Evolutionary conservation across 2,797 vertebrate species (phyloP), one percentile per base, ranked within the genome.

Genomic region (Prunella strophiata): DNA sequence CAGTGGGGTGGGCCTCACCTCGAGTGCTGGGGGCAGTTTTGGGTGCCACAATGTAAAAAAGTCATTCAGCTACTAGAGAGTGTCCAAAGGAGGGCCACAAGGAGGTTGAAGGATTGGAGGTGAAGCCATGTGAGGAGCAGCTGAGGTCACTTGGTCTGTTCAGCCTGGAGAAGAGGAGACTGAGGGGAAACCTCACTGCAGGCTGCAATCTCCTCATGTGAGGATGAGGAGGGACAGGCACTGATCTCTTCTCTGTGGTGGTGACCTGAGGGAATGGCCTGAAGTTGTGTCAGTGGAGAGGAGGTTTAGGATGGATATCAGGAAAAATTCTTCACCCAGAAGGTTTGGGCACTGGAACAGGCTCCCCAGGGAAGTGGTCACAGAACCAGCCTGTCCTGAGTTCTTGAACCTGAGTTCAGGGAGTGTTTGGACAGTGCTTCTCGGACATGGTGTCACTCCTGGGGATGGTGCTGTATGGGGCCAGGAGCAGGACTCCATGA

Each of bases 1-100:
- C 4, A 1, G 27, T 38, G 38, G 6, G 5, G 2, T 0, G 0
- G 4, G 10, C n/a, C n/a, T 30, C 36, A 26, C 7, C 23, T 52
- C 0, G 0, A 16, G 18, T 13, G 8, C 13, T 26, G 4, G 3
- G 45, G 6, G 2, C 12, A 52, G 17, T 5, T 45, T 2, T 40
- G 52, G 38, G 14, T 29, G 3, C 10, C 25, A 26, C 25, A 80
- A 18, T 0, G 14, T 13, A 18, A 29, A 14, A n/a, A 51, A 45
- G 29, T 13, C 3, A 18, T 52, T 51, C 3, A 65, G 2, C 6
- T 43, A 1, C 14, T 15, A 5, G 12, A 9, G 3, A 57, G 3
- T 0, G 1, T 45, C 22, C 58, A 72, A 43, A 59, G 29, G 25
- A 59, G 14, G 16, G n/a, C 16, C 7, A 21, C 1, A 1, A 65